Evolutionary conservation across 1,140 invertebrate species (phyloP).

Genomic region (Agrypnia vestita): DNA sequence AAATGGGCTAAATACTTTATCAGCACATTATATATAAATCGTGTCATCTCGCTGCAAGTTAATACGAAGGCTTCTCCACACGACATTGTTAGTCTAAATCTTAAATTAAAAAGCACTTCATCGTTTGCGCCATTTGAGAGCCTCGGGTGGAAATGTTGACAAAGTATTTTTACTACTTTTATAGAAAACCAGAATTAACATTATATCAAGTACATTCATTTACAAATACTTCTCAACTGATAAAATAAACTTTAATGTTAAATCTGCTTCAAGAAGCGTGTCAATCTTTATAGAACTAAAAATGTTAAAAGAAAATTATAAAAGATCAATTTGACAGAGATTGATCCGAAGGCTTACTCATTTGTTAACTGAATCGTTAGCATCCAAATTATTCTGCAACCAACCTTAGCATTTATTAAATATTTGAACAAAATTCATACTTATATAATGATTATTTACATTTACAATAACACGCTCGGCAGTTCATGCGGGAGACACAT

Average conservation of each 20-base stretch:
- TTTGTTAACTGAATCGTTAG: conserved; percentile 24
- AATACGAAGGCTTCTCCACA: too few species aligned
- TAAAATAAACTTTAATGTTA: neutral
- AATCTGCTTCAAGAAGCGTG: conserved; percentile 28
- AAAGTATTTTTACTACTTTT: too few species aligned
- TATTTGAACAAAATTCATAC: conserved; percentile 54
- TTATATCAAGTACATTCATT: too few species aligned
- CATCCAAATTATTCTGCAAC: conserved; percentile 39
- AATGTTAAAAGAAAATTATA: conserved; percentile 7
- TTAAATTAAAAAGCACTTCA: conserved; percentile 7
- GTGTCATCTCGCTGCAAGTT: too few species aligned
- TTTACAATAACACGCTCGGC: conserved; percentile 49
- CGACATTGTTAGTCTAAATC: neutral
- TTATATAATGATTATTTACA: conserved; percentile 59
- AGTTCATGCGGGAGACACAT: conserved; percentile 1
- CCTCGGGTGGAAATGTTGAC: neutral
- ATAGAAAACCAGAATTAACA: too few species aligned
- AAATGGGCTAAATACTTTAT: conserved; percentile 7
- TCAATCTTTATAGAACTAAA: conserved; percentile 5
- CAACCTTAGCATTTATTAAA: conserved; percentile 45
- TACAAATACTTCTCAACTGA: neutral
- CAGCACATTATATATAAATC: neutral
- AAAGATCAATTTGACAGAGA: conserved; percentile 13
- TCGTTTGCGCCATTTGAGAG: neutral
- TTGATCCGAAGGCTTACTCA: conserved; percentile 28